These are phyloP conservation scores for Caenorhabditis sp. DNA, from an alignment of 2,888 invertebrate species.

Conservation along the genomic window DNA sequence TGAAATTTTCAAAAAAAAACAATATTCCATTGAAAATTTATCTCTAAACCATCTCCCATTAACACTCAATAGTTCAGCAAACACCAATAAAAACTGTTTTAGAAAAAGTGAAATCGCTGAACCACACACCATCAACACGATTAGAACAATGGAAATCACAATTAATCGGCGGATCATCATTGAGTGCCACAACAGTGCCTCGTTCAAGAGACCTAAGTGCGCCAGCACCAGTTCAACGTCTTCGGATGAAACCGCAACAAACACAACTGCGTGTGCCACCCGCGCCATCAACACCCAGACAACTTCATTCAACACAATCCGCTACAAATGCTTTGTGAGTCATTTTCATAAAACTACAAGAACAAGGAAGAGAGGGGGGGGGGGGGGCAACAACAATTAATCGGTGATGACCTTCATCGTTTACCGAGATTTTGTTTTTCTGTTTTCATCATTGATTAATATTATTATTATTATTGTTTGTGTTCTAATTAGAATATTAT, in stretches of 20 bases:
- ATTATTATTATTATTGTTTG: not conserved
- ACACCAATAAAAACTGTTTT: not conserved
- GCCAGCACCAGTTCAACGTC: slow-evolving; percentile 48
- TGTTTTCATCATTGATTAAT: slow-evolving; percentile 1
- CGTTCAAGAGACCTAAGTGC: slow-evolving; percentile 47
- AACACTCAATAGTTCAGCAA: not conserved
- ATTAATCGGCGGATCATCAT: slow-evolving; percentile 32
- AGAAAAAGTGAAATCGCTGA: slow-evolving; percentile 34
- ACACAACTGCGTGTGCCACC: slow-evolving; percentile 38
- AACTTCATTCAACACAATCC: slow-evolving; percentile 38
- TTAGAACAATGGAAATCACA: slow-evolving; percentile 54
- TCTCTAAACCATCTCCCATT: not conserved
- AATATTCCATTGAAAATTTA: not conserved
- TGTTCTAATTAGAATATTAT: slow-evolving; percentile 11
- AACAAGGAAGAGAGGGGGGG: not conserved
- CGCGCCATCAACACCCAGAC: slow-evolving; percentile 5
- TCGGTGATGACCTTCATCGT: slow-evolving; percentile 1
- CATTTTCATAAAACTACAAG: not conserved
- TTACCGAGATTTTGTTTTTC: slow-evolving; percentile 4
- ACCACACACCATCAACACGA: slow-evolving; percentile 39
- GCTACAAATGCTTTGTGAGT: slow-evolving; percentile 43
- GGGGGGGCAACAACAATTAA: not conserved
- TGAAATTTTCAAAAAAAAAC: no score
- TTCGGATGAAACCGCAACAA: slow-evolving; percentile 38
- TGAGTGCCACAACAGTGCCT: not conserved